Evolutionary conservation across 2,113 vertebrate genomes (phyloP), one percentile per base, ranked within the genome.

Genomic region (Petrocephalus zakoni): DNA sequence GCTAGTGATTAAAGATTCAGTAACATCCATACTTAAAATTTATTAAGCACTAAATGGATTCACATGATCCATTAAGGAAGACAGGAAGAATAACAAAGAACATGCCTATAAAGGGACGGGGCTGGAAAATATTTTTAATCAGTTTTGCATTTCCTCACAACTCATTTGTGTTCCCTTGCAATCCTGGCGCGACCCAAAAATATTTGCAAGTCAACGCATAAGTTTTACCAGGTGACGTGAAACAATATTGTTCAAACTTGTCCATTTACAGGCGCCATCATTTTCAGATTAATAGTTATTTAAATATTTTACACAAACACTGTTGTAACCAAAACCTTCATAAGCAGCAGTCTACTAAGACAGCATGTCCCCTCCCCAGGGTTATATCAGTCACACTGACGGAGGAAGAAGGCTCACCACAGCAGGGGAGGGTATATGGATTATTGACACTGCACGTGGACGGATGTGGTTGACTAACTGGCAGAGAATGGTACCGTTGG

Each of bases 361-460:
- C 6, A n/a, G 9, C 29, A 4, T 55, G 52, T 5, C 11, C 29
- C 4, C 51, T 52, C 34, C 25, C 25, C 1, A 4, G 11, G 13
- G 17, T 19, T 29, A 53, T 29, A 53, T 49, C 22, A 55, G 25
- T 55, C 51, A 56, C 52, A 53, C 0, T 11, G 55, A 46, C 9
- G 5, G 58, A 64, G 19, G 34, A 64, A 61, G 46, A 2, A 0
- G 19, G 17, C 96, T 96, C 91, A 98, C 97, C 96, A 97, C 97
- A 11, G 97, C 97, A 4, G 97, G 97, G 0, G 97, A 98, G 49
- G 97, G 97, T 85, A 97, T 94, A 42, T 98, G 96, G 90, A 98
- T 97, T 93, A 96, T 96, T 82, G 96, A 95, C 86, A 98, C 96
- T 0, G 95, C 93, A 37, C 97, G 96, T 0, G 96, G 96, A 8